phyloP scores from a whole-genome alignment of 2,113 vertebrate genomes.

The Chrysochloris asiatica region DNA sequence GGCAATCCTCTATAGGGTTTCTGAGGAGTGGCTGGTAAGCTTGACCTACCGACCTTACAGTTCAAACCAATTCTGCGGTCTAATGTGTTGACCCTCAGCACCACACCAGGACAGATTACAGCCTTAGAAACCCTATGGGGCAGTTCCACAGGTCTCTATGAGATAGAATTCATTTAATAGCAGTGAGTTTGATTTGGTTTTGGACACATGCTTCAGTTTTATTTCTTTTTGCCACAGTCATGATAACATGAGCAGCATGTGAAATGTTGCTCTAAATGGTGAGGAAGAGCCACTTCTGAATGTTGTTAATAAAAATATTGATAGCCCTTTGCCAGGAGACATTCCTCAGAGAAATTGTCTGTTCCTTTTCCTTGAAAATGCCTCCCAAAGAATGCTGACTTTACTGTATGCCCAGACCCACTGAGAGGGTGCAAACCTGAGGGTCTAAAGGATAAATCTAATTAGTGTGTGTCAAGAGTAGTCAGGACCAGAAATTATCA shows the following conservation, averaged over 20 bases:
- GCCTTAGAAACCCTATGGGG: no score
- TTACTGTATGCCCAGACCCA: not conserved
- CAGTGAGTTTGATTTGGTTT: no score
- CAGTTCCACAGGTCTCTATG: no score
- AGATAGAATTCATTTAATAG: no score
- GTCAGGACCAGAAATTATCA: not conserved
- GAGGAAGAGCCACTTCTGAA: constrained; percentile 9
- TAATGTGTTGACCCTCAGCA: no score
- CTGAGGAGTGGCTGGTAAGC: no score
- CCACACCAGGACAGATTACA: no score
- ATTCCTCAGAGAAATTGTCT: constrained; percentile 1
- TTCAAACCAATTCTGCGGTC: no score
- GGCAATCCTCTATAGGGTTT: no score
- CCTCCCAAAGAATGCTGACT: not conserved
- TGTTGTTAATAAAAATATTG: not conserved
- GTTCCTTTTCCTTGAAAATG: constrained; percentile 40
- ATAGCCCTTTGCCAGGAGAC: constrained; percentile 17
- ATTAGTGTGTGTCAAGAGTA: not conserved
- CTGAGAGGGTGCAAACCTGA: not conserved
- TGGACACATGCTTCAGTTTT: not conserved
- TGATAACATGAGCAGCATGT: not conserved
- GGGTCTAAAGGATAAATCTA: not conserved
- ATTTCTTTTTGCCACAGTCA: not conserved
- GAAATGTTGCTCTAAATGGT: not conserved
- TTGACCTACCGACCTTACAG: no score